Percentiles rank a stretch among this genome's conserved stretches.
These are phyloP conservation scores for Lasioglossum figueresi DNA, from an alignment of 2,888 invertebrate genomes.

Conservation along the genomic window DNA sequence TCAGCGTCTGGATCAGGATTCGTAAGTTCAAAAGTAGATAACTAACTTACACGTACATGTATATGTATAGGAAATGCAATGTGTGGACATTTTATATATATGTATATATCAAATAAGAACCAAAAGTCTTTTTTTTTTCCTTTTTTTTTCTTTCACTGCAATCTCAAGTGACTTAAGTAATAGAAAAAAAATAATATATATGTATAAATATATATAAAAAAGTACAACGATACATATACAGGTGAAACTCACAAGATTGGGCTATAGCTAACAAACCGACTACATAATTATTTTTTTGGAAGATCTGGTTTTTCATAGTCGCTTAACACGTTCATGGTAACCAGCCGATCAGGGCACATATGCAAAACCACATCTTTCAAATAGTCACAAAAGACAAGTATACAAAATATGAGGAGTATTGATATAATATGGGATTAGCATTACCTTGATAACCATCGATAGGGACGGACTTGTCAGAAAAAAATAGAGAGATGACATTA, in stretches of 20 bases:
- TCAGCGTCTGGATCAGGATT: slow-evolving; percentile 50
- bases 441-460: slow-evolving; percentile 85
- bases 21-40: slow-evolving; percentile 41
- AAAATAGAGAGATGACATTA: slow-evolving; percentile 85
- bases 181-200: slow-evolving; percentile 28
- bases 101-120: slow-evolving; percentile 22
- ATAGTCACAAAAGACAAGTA: slow-evolving; percentile 76
- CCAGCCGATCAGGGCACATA: neutral
- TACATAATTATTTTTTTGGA: slow-evolving; percentile 76
- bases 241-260: slow-evolving; percentile 69
- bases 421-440: slow-evolving; percentile 84
- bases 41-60: slow-evolving; percentile 45
- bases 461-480: slow-evolving; percentile 85
- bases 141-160: slow-evolving; percentile 56
- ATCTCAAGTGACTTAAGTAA: slow-evolving; percentile 59
- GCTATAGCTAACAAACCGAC: slow-evolving; percentile 76
- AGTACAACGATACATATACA: slow-evolving; percentile 66
- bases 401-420: slow-evolving; percentile 82
- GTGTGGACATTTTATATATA: slow-evolving; percentile 30
- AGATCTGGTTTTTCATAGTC: slow-evolving; percentile 75
- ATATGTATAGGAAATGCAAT: slow-evolving; percentile 58
- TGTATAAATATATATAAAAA: slow-evolving; percentile 36
- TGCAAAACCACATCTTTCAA: slow-evolving; percentile 78
- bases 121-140: neutral
- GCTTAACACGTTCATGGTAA: slow-evolving; percentile 4